These are phyloP conservation scores for Neoniphon sammara DNA, from an alignment of 2,797 vertebrate species.

Conservation along the genomic window DNA sequence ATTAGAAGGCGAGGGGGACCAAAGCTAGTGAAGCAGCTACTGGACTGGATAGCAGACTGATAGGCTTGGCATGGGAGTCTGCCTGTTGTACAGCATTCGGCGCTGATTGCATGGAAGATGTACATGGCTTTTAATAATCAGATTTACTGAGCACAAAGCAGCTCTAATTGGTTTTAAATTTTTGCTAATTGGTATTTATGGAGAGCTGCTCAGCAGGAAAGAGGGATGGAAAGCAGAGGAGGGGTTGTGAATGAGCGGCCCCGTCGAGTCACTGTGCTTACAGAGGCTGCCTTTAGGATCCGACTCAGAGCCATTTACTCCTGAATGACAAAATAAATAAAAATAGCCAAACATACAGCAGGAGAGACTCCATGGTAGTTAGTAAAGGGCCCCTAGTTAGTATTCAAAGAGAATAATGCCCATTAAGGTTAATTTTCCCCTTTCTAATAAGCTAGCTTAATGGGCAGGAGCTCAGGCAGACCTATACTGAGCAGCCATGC, in stretches of 20 bases:
- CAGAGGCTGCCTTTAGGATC: slow-evolving; percentile 7
- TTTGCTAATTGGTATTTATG: slow-evolving; percentile 76
- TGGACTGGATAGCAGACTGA: slow-evolving; percentile 54
- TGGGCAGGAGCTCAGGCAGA: slow-evolving; percentile 54
- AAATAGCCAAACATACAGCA: slow-evolving; percentile 42
- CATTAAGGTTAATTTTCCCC: slow-evolving; percentile 67
- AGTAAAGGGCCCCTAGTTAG: slow-evolving; percentile 60
- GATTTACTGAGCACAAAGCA: slow-evolving; percentile 73
- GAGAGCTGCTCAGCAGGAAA: slow-evolving; percentile 55
- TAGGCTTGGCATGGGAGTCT: slow-evolving; percentile 46
- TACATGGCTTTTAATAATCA: slow-evolving; percentile 75
- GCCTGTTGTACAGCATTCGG: slow-evolving; percentile 29
- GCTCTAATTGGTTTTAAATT: slow-evolving; percentile 75
- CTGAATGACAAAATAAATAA: slow-evolving; percentile 52
- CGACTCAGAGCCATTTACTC: slow-evolving; percentile 22
- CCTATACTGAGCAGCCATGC: slow-evolving; percentile 7
- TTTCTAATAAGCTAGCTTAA: slow-evolving; percentile 59
- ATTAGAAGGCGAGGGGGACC: slow-evolving; percentile 62
- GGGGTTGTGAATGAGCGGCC: slow-evolving; percentile 28
- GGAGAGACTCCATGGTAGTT: slow-evolving; percentile 26
- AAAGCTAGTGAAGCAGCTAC: slow-evolving; percentile 46
- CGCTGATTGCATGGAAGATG: slow-evolving; percentile 55
- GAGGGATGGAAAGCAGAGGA: slow-evolving; percentile 31
- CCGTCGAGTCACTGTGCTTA: slow-evolving; percentile 4
- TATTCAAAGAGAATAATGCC: slow-evolving; percentile 57